These are phyloP conservation scores for Actias luna DNA, from an alignment of 2,888 invertebrate genomes.

Conservation along the genomic window DNA sequence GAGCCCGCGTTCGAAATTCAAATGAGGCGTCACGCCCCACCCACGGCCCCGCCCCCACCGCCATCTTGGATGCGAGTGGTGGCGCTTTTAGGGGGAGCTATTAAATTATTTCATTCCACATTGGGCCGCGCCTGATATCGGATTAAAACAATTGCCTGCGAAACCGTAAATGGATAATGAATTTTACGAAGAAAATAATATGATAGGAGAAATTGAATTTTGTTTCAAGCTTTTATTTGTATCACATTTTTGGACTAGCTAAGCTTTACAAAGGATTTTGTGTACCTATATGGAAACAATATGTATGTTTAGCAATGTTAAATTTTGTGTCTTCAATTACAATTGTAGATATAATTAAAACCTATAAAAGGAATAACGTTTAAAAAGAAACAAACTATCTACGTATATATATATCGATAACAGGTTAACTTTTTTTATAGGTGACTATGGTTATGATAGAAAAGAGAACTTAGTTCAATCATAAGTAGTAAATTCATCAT, in stretches of 20 bases:
- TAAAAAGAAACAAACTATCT: too few species aligned
- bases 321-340: too few species aligned
- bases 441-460: too few species aligned
- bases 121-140: slow-evolving; percentile 76
- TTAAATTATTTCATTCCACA: slow-evolving; percentile 81
- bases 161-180: slow-evolving; percentile 80
- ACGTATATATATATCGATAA: too few species aligned
- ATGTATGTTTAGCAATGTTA: too few species aligned
- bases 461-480: too few species aligned
- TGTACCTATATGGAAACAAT: neutral
- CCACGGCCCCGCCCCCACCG: slow-evolving; percentile 74
- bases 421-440: too few species aligned
- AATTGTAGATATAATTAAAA: too few species aligned
- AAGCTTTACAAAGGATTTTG: neutral
- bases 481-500: too few species aligned
- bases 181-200: slow-evolving; percentile 77
- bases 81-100: slow-evolving; percentile 60
- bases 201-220: slow-evolving; percentile 64
- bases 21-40: slow-evolving; percentile 79
- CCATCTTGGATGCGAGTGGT: slow-evolving; percentile 74
- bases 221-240: slow-evolving; percentile 37
- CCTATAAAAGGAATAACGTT: too few species aligned
- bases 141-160: slow-evolving; percentile 81
- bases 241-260: neutral
- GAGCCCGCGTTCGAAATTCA: slow-evolving; percentile 78